Percentiles rank a stretch among this genome's conserved stretches.
phyloP scores from a whole-genome alignment of 2,113 vertebrate species.

The Petrocephalus zakoni region DNA sequence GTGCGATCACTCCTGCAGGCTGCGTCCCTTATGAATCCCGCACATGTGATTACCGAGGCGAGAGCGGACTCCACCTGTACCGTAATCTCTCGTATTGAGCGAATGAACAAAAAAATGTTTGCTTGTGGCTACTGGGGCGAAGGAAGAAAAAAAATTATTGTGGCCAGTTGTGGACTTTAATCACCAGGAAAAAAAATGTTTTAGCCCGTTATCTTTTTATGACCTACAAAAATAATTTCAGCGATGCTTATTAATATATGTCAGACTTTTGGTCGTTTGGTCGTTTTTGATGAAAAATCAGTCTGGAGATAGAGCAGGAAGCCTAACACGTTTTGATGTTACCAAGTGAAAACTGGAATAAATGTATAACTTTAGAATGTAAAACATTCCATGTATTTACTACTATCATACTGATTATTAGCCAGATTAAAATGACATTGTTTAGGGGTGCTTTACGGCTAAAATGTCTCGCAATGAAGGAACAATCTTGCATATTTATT shows the following conservation, averaged over 20 bases:
- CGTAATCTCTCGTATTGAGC: slow-evolving; percentile 23
- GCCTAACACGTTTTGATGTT: neutral
- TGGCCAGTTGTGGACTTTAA: neutral
- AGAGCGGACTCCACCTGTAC: slow-evolving; percentile 48
- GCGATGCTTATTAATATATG: neutral
- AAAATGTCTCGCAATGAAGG: neutral
- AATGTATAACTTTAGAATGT: neutral
- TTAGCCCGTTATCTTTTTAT: neutral
- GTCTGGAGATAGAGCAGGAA: neutral
- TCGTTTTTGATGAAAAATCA: neutral
- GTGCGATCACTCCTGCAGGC: slow-evolving; percentile 36
- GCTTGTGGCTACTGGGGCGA: neutral
- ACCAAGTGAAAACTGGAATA: neutral
- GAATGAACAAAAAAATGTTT: neutral
- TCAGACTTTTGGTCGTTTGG: neutral
- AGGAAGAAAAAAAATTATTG: neutral
- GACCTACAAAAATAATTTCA: neutral
- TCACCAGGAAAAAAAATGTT: neutral
- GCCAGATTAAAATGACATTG: neutral
- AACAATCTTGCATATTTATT: neutral
- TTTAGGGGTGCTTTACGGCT: neutral
- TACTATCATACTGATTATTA: neutral
- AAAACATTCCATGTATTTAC: neutral
- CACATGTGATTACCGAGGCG: slow-evolving; percentile 53
- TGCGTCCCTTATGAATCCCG: slow-evolving; percentile 50